These are phyloP conservation scores for Habrosyne pyritoides DNA, from an alignment of 2,888 invertebrate species.

Conservation along the genomic window DNA sequence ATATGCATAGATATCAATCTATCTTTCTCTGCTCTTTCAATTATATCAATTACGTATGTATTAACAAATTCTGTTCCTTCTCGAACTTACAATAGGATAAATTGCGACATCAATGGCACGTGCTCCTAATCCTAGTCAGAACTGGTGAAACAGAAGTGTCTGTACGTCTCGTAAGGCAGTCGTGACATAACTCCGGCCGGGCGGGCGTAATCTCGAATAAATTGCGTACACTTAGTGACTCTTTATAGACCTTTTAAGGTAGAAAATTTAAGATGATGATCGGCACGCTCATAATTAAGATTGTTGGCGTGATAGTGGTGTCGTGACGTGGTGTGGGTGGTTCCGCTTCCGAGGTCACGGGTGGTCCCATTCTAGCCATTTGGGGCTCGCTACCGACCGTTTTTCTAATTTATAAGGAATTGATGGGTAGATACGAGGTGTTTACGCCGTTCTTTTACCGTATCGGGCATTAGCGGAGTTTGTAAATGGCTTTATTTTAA, in stretches of 20 bases:
- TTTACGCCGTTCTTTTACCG: slow-evolving; percentile 23
- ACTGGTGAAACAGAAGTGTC: slow-evolving; percentile 73
- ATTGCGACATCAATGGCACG: slow-evolving; percentile 57
- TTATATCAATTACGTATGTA: neutral
- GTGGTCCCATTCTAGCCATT: slow-evolving; percentile 57
- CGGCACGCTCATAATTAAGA: slow-evolving; percentile 83
- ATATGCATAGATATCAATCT: too few relatives aligned
- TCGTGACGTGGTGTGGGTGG: slow-evolving; percentile 81
- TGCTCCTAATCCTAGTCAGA: slow-evolving; percentile 40
- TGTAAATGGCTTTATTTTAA: slow-evolving; percentile 9
- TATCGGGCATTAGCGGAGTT: slow-evolving; percentile 26
- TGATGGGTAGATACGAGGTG: slow-evolving; percentile 44
- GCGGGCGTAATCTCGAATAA: slow-evolving; percentile 75
- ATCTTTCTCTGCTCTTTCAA: too few relatives aligned
- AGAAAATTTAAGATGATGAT: slow-evolving; percentile 82
- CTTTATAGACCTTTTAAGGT: slow-evolving; percentile 82
- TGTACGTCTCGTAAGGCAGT: slow-evolving; percentile 46
- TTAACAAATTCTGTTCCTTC: slow-evolving; percentile 17
- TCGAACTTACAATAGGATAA: slow-evolving; percentile 12
- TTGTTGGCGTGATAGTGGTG: slow-evolving; percentile 60
- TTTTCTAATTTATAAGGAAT: slow-evolving; percentile 35
- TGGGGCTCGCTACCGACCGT: slow-evolving; percentile 48
- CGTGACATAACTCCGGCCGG: slow-evolving; percentile 72
- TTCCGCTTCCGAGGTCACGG: slow-evolving; percentile 77
- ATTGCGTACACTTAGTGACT: slow-evolving; percentile 80